Percentiles rank a stretch among this genome's conserved stretches.
Evolutionary conservation across 1,140 invertebrate species (phyloP).

Genomic region (Pissodes strobi): DNA sequence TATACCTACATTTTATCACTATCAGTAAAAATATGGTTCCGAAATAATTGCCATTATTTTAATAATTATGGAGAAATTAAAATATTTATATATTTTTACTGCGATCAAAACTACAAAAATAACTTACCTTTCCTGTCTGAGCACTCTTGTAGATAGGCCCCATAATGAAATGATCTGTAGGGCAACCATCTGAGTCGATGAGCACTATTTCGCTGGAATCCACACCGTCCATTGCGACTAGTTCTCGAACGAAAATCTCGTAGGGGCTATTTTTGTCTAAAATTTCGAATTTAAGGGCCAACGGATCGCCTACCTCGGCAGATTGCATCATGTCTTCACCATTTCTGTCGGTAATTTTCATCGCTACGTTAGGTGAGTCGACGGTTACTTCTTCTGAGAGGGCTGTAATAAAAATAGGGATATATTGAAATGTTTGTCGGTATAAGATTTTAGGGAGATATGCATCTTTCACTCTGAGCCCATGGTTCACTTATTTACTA

Average conservation of each 20-base stretch:
- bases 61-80: too few relatives aligned
- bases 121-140: conserved; percentile 70
- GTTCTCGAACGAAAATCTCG: conserved; percentile 91
- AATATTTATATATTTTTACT: too few relatives aligned
- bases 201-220: conserved; percentile 90
- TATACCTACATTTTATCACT: too few relatives aligned
- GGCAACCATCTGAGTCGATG: conserved; percentile 90
- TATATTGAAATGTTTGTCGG: neutral
- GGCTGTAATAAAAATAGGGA: conserved; percentile 55
- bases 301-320: conserved; percentile 85
- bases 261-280: conserved; percentile 89
- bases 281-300: conserved; percentile 90
- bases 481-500: too few relatives aligned
- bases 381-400: conserved; percentile 84
- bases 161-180: conserved; percentile 92
- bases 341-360: conserved; percentile 88
- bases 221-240: conserved; percentile 92
- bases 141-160: conserved; percentile 83
- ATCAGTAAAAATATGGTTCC: too few relatives aligned
- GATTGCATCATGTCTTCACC: conserved; percentile 79
- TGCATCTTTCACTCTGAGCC: too few relatives aligned
- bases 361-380: conserved; percentile 90
- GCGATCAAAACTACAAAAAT: neutral
- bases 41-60: too few relatives aligned
- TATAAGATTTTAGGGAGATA: too few relatives aligned